Evolutionary conservation across 2,113 vertebrate genomes (phyloP), one percentile per base, ranked within the genome.

Genomic region (Dipodomys stephensi): DNA sequence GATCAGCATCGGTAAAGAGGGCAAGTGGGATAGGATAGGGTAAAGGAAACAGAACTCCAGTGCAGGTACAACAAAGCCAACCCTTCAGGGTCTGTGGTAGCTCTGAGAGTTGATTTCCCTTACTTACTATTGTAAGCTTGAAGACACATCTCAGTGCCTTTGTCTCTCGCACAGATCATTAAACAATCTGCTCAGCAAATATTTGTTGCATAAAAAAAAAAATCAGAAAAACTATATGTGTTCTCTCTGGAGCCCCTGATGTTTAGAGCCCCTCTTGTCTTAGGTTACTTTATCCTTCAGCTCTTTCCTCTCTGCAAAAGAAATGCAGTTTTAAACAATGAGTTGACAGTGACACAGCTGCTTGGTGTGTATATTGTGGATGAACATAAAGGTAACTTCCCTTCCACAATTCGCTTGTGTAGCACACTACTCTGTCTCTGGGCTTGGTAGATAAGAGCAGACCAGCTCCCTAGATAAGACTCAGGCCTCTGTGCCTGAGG

Each of bases 381-480:
- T 84, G 46, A 82, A 27, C 46, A 10, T 22, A 64, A 91, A 87
- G 27, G 44, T 32, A 22, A 32, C 77, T 81, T 88, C 62, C 30
- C n/a, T 28, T 85, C 16, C 82, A 0, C 65, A 25, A 28, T 93
- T 35, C 81, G 73, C 44, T 1, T 44, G 3, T 72, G 76, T 86
- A 69, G 6, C n/a, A n/a, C 18, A 57, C 64, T 60, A 10, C 71
- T 32, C 5, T 46, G 62, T 93, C 78, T 84, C 92, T 81, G 90
- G 84, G 28, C 32, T 76, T 25, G 25, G 12, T 28, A 95, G 94
- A 90, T 96, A 94, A 92, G 65, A 60, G 57, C 57, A 78, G 0
- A 78, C 53, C 4, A 57, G n/a, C 30, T 76, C 30, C 30, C 12
- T 25, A 95, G 94, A 90, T 96, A 94, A 92, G 65, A 60, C 57